Base-by-base conservation (phyloP, 1,140 invertebrate genomes). In the Drosophila lacteicornis region DNA sequence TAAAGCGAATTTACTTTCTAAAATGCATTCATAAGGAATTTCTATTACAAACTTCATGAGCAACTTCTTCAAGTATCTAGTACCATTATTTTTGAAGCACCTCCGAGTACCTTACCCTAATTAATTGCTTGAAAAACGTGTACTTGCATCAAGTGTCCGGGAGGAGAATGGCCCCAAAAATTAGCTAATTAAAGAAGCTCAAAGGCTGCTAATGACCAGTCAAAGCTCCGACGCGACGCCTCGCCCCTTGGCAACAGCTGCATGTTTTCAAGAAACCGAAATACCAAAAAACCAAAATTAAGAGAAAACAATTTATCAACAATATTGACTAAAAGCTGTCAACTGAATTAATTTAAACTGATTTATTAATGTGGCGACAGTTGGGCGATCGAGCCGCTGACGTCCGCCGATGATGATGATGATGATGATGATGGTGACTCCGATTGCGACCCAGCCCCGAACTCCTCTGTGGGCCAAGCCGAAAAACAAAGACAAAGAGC, bases 341-440 rank as follows among this genome's bases (percentile, higher is more conserved):
- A 51, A 59, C 57, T 62, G 67, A 79, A 73, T 87, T 76, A 76
- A 83, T 82, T 86, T 66, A 65, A 83, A 76, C 75, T 83, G 84
- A 86, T 86, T 86, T 86, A 87, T 82, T 87, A 80, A 74, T 55
- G 61, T 55, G 83, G 75, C 76, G 82, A 84, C 84, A 83, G 66
- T 78, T 71, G 59, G 63, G 57, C 73, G 55, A 77, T 62, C 75
- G 49, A 60, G 47, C 9, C 49, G 46, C 30, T 87, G 83, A 79
- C 83, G 74, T 82, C 66, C 22, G 8, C 49, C 7, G 27, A 33
- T 9, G 17, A 15, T 19, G 50, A 36, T 36, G 50, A 36, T 19
- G 27, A 51, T 19, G 50, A 4, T 33, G 60, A 4, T 33, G 60
- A 45, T 66, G 62, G 62, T 43, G 57, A 25, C 40, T 67, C n/a